phyloP scores from a whole-genome alignment of 2,888 invertebrate genomes.

The Drosophila pseudotalamancana region DNA sequence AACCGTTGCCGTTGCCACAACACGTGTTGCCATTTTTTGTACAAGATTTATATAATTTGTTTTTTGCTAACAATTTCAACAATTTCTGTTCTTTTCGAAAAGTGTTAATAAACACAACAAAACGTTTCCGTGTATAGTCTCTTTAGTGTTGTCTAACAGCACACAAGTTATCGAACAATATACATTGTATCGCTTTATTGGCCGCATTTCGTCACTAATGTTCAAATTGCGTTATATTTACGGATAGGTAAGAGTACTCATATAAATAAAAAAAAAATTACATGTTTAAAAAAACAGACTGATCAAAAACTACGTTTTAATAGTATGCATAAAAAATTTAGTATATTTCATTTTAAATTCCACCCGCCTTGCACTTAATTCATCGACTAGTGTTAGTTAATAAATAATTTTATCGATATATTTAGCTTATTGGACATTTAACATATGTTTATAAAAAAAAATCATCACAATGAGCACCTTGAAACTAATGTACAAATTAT shows the following conservation, averaged over 20 bases:
- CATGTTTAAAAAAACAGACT: too few relatives aligned
- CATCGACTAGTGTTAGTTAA: background rate
- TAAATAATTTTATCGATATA: slow-evolving; percentile 25
- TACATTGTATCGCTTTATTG: background rate
- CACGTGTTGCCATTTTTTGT: slow-evolving; percentile 89
- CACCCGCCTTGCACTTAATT: background rate
- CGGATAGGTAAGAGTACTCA: too few relatives aligned
- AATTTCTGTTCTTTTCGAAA: slow-evolving; percentile 51
- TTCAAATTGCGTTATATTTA: background rate
- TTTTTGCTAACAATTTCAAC: slow-evolving; percentile 59
- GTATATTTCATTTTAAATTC: too few relatives aligned
- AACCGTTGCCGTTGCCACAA: slow-evolving; percentile 94
- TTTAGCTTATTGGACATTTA: slow-evolving; percentile 12
- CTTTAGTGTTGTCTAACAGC: slow-evolving; percentile 28
- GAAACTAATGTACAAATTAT: slow-evolving; percentile 44
- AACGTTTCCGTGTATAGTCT: background rate
- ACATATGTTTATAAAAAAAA: slow-evolving; percentile 7
- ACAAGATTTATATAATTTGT: slow-evolving; percentile 67
- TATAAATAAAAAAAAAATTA: too few relatives aligned
- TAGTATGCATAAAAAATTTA: too few relatives aligned
- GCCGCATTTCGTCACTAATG: slow-evolving; percentile 7
- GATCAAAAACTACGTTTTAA: too few relatives aligned
- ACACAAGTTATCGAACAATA: background rate
- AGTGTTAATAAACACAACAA: slow-evolving; percentile 38
- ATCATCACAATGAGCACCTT: slow-evolving; percentile 48